These are phyloP conservation scores for Chrysaora quinquecirrha DNA, from an alignment of 30 jellyfish, hydroid and myxozoan species.

Conservation along the genomic window DNA sequence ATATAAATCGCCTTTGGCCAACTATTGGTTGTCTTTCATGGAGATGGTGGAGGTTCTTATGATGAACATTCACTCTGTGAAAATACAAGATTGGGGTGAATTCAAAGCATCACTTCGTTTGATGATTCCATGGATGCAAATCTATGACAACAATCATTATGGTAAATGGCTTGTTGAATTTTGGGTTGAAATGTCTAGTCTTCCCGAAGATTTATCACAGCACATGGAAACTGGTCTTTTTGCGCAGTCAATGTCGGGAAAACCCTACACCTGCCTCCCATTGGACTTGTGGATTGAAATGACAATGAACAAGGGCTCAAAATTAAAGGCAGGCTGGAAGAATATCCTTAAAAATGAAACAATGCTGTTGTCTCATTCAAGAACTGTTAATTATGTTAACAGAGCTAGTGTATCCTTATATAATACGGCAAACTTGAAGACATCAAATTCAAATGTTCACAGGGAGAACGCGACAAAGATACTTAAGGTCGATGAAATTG, in stretches of 20 bases:
- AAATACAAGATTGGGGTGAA: slow-evolving; percentile 9
- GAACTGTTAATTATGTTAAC: slow-evolving; percentile 17
- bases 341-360: slow-evolving; percentile 15
- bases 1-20: slow-evolving; percentile 14
- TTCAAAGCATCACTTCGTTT: slow-evolving; percentile 28
- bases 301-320: slow-evolving; percentile 32
- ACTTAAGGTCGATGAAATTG: slow-evolving; percentile 37
- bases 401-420: slow-evolving; percentile 20
- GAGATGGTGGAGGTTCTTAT: slow-evolving; percentile 29
- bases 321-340: slow-evolving; percentile 22
- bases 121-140: slow-evolving; percentile 41
- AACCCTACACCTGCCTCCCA: slow-evolving; percentile 30
- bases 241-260: slow-evolving; percentile 44
- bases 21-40: slow-evolving; percentile 19
- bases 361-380: slow-evolving; percentile 31
- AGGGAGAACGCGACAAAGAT: slow-evolving; percentile 23
- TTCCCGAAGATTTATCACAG: slow-evolving; percentile 13
- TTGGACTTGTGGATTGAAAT: slow-evolving; percentile 31
- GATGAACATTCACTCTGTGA: slow-evolving; percentile 12
- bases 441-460: slow-evolving; percentile 34
- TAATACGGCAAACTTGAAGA: slow-evolving; percentile 19
- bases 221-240: slow-evolving; percentile 17
- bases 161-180: slow-evolving; percentile 26
- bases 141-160: slow-evolving; percentile 29
- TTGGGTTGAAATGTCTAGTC: slow-evolving; percentile 29